A percentile compares a stretch with the other conserved stretches of the same genome.
phyloP scores from a whole-genome alignment of 1,140 invertebrate species.

The Eulimnadia texana region DNA sequence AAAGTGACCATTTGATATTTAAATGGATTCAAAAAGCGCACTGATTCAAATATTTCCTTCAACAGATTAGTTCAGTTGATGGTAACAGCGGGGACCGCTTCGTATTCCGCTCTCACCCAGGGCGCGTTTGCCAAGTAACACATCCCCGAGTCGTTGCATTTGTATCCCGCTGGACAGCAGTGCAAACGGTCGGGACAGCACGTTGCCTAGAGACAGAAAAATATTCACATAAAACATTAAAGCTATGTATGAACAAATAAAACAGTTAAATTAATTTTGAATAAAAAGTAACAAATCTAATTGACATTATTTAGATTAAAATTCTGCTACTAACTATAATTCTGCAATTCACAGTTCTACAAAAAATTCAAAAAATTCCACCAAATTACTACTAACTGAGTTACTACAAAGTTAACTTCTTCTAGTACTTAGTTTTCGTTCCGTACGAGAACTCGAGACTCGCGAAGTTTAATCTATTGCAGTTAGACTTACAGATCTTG shows the following conservation, averaged over 20 bases:
- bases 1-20: too few species aligned
- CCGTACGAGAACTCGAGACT: too few species aligned
- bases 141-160: slow-evolving; percentile 19
- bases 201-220: slow-evolving; percentile 16
- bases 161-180: slow-evolving; percentile 22
- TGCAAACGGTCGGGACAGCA: slow-evolving; percentile 23
- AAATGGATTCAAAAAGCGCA: too few species aligned
- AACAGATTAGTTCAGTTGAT: background rate
- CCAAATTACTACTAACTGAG: background rate
- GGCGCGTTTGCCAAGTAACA: background rate
- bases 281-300: background rate
- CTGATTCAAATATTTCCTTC: too few species aligned
- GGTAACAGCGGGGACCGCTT: background rate
- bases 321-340: background rate
- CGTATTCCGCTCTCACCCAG: background rate
- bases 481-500: too few species aligned
- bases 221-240: too few species aligned
- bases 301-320: background rate
- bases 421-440: too few species aligned
- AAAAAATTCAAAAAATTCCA: background rate
- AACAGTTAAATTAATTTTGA: too few species aligned
- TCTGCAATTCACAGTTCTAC: background rate
- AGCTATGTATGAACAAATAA: too few species aligned
- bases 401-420: too few species aligned
- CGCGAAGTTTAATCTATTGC: too few species aligned